Conservation (phyloP, 2,113 vertebrate species). For the Jacana jacana region DNA sequence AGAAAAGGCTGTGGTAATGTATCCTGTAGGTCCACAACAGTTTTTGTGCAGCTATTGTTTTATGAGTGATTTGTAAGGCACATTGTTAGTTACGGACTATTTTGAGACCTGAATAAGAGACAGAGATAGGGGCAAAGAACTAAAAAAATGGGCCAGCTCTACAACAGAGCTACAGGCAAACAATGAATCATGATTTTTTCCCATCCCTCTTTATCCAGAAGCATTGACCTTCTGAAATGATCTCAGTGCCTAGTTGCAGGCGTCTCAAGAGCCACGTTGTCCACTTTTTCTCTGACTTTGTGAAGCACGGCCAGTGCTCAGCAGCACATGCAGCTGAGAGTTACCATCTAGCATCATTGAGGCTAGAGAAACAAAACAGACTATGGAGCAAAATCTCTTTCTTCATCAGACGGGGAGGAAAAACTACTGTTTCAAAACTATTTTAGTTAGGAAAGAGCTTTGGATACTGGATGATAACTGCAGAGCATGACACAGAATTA, state of each 20-base stretch:
- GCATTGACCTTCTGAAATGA: background rate
- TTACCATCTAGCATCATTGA: background rate
- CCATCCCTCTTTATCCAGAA: background rate
- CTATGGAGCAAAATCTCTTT: background rate
- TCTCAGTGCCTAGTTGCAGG: background rate
- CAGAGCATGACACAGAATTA: background rate
- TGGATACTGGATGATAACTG: background rate
- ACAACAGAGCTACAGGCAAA: background rate
- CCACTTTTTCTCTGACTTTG: background rate
- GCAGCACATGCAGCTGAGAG: rapidly evolving
- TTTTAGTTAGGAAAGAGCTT: background rate
- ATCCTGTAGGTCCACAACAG: background rate
- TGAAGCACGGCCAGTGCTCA: background rate
- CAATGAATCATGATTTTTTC: background rate
- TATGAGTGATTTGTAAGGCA: background rate
- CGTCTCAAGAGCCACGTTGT: background rate
- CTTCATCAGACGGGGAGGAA: background rate
- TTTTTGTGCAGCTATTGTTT: background rate
- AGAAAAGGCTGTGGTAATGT: background rate
- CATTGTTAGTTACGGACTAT: background rate
- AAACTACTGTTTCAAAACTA: background rate
- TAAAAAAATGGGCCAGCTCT: background rate
- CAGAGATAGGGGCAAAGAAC: background rate
- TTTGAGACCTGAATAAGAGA: background rate
- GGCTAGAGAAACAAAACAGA: background rate